Conservation (phyloP, 2,888 invertebrate genomes). For the Zonitis immaculata region DNA sequence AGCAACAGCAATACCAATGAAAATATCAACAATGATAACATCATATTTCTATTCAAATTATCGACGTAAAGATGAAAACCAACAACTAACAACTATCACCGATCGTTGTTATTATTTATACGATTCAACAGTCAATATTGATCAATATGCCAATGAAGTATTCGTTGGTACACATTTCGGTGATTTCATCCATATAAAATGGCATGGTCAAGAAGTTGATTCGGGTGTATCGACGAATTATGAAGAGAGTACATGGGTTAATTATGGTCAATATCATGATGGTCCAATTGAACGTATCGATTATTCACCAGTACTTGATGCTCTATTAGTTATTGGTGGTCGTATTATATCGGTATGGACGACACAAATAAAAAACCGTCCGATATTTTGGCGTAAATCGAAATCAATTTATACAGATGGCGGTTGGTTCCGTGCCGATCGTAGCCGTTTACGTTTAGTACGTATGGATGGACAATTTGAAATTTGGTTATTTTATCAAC, state of each 20-base stretch:
- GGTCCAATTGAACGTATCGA: constrained; percentile 60
- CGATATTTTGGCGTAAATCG: constrained; percentile 64
- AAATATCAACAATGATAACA: constrained; percentile 11
- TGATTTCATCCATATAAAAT: constrained; percentile 50
- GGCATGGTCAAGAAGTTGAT: constrained; percentile 66
- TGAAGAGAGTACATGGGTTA: constrained; percentile 55
- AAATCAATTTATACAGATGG: constrained; percentile 58
- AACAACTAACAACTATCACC: constrained; percentile 13
- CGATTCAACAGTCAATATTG: not conserved
- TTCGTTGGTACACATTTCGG: constrained; percentile 25
- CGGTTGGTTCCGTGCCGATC: constrained; percentile 4
- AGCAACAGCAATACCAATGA: constrained; percentile 36
- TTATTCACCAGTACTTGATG: constrained; percentile 58
- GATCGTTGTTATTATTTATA: constrained; percentile 26
- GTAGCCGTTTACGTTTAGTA: constrained; percentile 56
- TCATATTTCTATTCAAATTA: constrained; percentile 42
- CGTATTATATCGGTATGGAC: constrained; percentile 69
- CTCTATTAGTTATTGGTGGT: constrained; percentile 70
- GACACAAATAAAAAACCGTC: constrained; percentile 57
- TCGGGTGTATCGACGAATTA: constrained; percentile 59
- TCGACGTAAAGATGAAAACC: constrained; percentile 13
- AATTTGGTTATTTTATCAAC: constrained; percentile 72
- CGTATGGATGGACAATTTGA: constrained; percentile 72
- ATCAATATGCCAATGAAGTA: not conserved
- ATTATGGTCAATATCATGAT: constrained; percentile 57